Conservation (phyloP, 2,888 invertebrate genomes). For the Serrognathus titanus region DNA sequence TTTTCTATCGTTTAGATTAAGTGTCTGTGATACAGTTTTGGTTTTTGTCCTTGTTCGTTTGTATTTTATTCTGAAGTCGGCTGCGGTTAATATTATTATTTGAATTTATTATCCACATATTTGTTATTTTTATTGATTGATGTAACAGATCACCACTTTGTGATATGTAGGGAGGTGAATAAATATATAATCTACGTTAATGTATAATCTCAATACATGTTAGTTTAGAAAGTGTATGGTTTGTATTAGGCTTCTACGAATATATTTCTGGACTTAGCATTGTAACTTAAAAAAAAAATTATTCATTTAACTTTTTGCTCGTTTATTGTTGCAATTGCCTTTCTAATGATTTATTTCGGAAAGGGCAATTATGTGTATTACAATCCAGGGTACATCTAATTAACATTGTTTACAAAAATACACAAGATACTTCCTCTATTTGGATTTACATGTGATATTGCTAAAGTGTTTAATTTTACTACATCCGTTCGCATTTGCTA, state of each 20-base stretch:
- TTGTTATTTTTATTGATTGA: constrained; percentile 7
- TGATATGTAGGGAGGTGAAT: constrained; percentile 20
- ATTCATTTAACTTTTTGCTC: background rate
- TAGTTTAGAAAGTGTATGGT: constrained; percentile 9
- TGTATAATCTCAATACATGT: constrained; percentile 12
- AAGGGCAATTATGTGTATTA: background rate
- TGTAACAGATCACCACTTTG: constrained; percentile 21
- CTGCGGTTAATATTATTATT: background rate
- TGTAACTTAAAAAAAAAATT: background rate
- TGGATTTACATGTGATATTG: background rate
- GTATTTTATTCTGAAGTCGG: constrained; percentile 8
- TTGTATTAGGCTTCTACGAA: background rate
- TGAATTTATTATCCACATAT: background rate
- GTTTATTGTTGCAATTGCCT: background rate
- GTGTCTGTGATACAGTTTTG: constrained; percentile 33
- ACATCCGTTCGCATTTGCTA: background rate
- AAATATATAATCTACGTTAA: constrained; percentile 6
- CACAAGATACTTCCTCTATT: background rate
- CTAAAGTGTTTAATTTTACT: background rate
- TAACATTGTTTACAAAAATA: background rate
- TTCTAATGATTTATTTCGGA: background rate
- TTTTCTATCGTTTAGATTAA: constrained; percentile 28
- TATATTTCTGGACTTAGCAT: background rate
- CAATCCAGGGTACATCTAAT: constrained; percentile 1
- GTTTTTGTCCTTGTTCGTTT: constrained; percentile 11